A percentile compares a stretch with the other conserved stretches of the same genome.
phyloP scores from a whole-genome alignment of 2,113 vertebrate genomes.

The Daubentonia madagascariensis region DNA sequence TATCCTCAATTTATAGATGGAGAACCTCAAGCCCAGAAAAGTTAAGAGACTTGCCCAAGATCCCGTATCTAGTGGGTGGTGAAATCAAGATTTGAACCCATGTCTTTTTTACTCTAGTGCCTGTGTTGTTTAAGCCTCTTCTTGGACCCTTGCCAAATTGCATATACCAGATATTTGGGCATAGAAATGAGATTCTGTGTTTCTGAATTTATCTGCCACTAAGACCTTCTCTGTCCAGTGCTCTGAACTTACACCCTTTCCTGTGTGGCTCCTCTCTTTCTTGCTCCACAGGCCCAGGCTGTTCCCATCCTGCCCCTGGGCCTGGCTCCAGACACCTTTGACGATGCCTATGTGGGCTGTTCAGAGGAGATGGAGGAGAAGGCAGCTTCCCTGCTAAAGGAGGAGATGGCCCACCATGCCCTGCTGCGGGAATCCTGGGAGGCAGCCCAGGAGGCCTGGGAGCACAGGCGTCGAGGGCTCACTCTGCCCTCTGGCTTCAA shows the following conservation, averaged over 20 bases:
- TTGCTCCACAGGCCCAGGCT: slow-evolving; percentile 47
- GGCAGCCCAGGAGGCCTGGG: slow-evolving; percentile 65
- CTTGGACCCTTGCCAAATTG: neutral
- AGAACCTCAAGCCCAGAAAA: slow-evolving; percentile 12
- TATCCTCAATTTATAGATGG: neutral
- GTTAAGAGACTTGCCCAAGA: neutral
- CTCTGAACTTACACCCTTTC: neutral
- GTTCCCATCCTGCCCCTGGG: slow-evolving; percentile 63
- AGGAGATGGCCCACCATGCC: slow-evolving; percentile 59
- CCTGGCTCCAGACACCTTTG: slow-evolving; percentile 74
- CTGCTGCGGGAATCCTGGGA: slow-evolving; percentile 66
- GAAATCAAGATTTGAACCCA: neutral
- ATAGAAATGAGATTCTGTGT: neutral
- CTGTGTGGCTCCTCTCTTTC: neutral
- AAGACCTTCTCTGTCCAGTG: neutral
- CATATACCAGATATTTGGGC: neutral
- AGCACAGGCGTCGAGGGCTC: neutral
- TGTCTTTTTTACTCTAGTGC: neutral
- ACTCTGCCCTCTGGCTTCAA: slow-evolving; percentile 66
- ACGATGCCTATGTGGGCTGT: slow-evolving; percentile 79
- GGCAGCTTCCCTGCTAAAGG: slow-evolving; percentile 41
- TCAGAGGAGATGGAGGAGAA: slow-evolving; percentile 68
- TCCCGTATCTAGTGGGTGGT: neutral
- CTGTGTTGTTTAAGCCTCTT: neutral
- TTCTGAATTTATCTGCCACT: slow-evolving; percentile 2